These are phyloP conservation scores for Osedax fenrisi DNA, from an alignment of 2,888 invertebrate species.

Conservation along the genomic window DNA sequence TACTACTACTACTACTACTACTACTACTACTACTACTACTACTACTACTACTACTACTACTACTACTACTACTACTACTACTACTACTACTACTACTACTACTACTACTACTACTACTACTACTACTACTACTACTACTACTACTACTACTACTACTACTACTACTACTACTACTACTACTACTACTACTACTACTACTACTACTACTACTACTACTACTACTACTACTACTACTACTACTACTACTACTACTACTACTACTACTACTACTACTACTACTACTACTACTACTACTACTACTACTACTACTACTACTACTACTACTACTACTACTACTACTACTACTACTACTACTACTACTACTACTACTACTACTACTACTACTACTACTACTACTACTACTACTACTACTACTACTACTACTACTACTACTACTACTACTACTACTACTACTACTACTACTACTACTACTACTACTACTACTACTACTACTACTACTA, in stretches of 20 bases:
- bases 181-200: neutral
- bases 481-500: neutral
- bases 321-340: neutral
- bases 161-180: neutral
- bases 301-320: neutral
- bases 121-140: neutral
- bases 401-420: neutral
- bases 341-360: neutral
- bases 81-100: neutral
- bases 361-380: neutral
- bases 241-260: neutral
- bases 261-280: neutral
- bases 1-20: constrained; percentile 8
- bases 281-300: neutral
- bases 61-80: neutral
- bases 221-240: neutral
- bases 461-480: neutral
- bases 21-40: neutral
- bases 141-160: neutral
- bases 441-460: neutral
- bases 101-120: neutral
- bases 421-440: neutral
- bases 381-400: neutral
- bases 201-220: neutral
- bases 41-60: neutral